Conservation (phyloP, 2,797 vertebrate species). For the Smutsia temminckii region DNA sequence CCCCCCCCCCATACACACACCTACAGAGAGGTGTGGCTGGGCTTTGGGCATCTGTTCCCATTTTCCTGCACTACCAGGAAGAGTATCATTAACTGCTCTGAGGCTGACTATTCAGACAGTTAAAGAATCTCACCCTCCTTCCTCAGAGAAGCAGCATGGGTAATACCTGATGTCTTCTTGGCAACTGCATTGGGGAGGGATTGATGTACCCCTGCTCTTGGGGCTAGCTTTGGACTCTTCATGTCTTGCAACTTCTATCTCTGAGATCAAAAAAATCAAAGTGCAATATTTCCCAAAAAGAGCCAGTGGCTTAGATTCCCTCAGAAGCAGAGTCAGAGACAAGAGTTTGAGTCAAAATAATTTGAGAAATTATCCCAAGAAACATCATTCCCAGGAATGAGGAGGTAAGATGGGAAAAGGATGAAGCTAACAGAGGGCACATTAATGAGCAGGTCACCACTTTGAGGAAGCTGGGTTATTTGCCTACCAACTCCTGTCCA, state of each 20-base stretch:
- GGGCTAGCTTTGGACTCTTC: neutral
- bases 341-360: neutral
- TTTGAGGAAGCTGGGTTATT: neutral
- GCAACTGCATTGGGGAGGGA: neutral
- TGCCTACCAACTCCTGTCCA: neutral
- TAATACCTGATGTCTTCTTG: neutral
- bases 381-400: neutral
- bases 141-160: neutral
- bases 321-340: neutral
- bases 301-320: neutral
- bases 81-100: neutral
- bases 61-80: neutral
- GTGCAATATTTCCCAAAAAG: neutral
- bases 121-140: neutral
- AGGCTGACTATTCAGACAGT: neutral
- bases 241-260: neutral
- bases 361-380: neutral
- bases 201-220: neutral
- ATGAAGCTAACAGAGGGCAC: neutral
- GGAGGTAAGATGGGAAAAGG: neutral
- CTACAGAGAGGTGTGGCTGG: neutral
- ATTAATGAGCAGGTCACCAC: neutral
- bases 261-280: neutral
- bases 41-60: neutral
- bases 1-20: neutral